Conservation (phyloP, 2,113 vertebrate species). For the Apaloderma vittatum region DNA sequence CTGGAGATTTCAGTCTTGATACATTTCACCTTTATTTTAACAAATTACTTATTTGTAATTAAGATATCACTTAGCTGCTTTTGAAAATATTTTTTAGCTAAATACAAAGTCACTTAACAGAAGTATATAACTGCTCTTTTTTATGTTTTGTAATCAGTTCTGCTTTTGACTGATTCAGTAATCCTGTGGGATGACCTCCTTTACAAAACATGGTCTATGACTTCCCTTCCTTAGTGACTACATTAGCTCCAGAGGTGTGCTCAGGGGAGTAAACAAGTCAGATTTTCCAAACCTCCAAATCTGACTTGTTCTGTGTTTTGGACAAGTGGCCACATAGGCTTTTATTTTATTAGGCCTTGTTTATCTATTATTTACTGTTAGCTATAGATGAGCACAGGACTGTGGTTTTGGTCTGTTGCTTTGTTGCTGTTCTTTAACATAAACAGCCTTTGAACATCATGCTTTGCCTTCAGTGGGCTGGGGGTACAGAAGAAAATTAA, state of each 20-base stretch:
- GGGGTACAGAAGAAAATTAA: constrained; percentile 35
- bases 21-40: background rate
- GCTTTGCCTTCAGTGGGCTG: background rate
- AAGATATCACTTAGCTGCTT: background rate
- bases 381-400: background rate
- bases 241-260: constrained; percentile 27
- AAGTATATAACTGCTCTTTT: background rate
- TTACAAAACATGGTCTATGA: background rate
- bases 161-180: background rate
- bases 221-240: background rate
- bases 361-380: constrained; percentile 52
- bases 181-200: background rate
- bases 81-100: background rate
- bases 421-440: constrained; percentile 53
- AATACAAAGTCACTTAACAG: background rate
- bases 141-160: background rate
- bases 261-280: background rate
- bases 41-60: background rate
- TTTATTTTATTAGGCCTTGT: constrained; percentile 48
- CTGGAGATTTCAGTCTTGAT: background rate
- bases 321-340: background rate
- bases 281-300: constrained; percentile 7
- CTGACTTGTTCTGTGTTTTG: background rate
- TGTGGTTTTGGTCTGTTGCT: constrained; percentile 52
- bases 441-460: constrained; percentile 47